Percentiles rank a stretch among this genome's conserved stretches.
Conservation (phyloP, 1,140 invertebrate genomes). For the Hesperophylax magnus region DNA sequence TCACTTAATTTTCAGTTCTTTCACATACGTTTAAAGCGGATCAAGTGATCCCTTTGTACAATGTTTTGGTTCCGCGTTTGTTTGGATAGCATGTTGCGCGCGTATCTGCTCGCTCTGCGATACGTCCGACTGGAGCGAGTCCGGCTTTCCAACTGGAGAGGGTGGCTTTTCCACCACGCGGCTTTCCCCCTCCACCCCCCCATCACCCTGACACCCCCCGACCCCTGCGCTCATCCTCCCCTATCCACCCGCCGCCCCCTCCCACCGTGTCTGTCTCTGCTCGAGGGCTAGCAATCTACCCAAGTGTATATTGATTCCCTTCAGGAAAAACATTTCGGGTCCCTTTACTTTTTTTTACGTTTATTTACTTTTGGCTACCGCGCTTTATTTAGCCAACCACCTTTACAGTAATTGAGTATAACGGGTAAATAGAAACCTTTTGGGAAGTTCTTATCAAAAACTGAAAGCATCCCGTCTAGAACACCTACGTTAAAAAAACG, state of each 20-base stretch:
- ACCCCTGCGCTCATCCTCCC: conserved; percentile 1
- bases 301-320: conserved; percentile 56
- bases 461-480: not conserved
- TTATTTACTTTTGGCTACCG: conserved; percentile 48
- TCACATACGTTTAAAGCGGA: conserved; percentile 37
- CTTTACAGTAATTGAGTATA: conserved; percentile 36
- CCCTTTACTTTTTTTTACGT: conserved; percentile 42
- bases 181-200: not conserved
- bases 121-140: conserved; percentile 30
- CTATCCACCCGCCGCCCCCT: not conserved
- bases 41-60: conserved; percentile 16
- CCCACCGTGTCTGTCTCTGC: conserved; percentile 39
- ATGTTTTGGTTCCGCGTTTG: conserved; percentile 37
- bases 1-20: conserved; percentile 32
- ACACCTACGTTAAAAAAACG: too few relatives aligned
- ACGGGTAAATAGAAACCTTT: conserved; percentile 2
- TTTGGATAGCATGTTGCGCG: conserved; percentile 48
- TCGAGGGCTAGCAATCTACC: conserved; percentile 45
- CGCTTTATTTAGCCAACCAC: conserved; percentile 43
- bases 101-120: not conserved
- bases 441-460: not conserved
- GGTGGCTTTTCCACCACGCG: conserved; percentile 36
- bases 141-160: conserved; percentile 46
- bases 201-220: not conserved
- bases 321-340: conserved; percentile 45